A percentile compares a stretch with the other conserved stretches of the same genome.
phyloP scores from a whole-genome alignment of 2,113 vertebrate genomes.

The Hydropotes inermis region DNA sequence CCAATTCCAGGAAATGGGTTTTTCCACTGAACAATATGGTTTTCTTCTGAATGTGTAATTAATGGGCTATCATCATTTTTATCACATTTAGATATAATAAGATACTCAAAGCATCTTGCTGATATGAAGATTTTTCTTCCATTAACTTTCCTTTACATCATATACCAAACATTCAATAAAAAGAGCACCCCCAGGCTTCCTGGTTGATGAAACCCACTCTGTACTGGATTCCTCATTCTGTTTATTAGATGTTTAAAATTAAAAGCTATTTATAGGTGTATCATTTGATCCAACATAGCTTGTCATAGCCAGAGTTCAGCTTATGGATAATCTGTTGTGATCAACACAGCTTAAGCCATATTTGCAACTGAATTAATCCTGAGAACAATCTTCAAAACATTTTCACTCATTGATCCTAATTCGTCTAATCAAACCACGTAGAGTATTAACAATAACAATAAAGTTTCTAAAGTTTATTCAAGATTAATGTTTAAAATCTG shows the following conservation, averaged over 20 bases:
- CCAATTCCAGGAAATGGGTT: slow-evolving; percentile 57
- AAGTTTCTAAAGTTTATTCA: neutral
- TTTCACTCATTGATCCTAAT: neutral
- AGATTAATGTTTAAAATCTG: slow-evolving; percentile 11
- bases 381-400: neutral
- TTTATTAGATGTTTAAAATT: neutral
- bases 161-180: neutral
- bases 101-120: neutral
- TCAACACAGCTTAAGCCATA: neutral
- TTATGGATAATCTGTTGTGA: neutral
- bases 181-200: neutral
- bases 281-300: slow-evolving; percentile 4
- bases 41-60: slow-evolving; percentile 46
- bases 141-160: neutral
- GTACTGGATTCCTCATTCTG: neutral
- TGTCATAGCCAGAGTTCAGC: neutral
- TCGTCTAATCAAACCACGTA: neutral
- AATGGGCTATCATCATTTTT: neutral
- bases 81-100: neutral
- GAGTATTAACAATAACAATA: neutral
- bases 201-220: neutral
- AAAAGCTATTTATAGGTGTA: neutral
- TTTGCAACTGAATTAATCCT: neutral
- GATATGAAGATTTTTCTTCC: neutral
- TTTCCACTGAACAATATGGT: slow-evolving; percentile 15